Conservation (phyloP, 2,113 vertebrate species). For the Myiozetetes cayanensis region DNA sequence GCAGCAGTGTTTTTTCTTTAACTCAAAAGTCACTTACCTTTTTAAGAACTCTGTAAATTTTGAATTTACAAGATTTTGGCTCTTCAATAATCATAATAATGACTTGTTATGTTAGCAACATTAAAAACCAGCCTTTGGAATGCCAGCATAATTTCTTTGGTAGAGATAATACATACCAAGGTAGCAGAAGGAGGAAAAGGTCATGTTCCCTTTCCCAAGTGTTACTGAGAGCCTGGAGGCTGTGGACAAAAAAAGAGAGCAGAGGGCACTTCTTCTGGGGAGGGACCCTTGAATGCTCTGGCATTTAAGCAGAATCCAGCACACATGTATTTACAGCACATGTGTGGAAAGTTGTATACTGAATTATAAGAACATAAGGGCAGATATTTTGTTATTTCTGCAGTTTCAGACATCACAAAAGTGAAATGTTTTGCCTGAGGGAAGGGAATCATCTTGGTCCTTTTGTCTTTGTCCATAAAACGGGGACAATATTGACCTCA, state of each 20-base stretch:
- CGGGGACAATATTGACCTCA: neutral
- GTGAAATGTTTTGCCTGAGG: neutral
- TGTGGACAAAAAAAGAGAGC: fast-evolving
- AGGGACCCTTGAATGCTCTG: fast-evolving
- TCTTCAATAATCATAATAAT: neutral
- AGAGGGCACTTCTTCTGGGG: neutral
- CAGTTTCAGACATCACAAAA: neutral
- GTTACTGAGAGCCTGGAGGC: neutral
- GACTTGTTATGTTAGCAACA: neutral
- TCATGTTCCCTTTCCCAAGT: neutral
- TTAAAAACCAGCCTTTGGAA: neutral
- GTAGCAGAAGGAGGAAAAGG: neutral
- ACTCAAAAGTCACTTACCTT: neutral
- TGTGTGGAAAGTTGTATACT: neutral
- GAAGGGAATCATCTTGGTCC: neutral
- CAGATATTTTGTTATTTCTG: neutral
- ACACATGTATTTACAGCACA: fast-evolving
- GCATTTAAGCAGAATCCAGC: neutral
- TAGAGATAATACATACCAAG: neutral
- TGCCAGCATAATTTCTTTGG: neutral
- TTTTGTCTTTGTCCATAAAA: neutral
- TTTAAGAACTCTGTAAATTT: neutral
- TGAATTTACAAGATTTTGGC: neutral
- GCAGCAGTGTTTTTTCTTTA: neutral
- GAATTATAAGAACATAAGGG: neutral